phyloP scores from a whole-genome alignment of 2,797 vertebrate species.

The Rhadinocentrus ornatus region DNA sequence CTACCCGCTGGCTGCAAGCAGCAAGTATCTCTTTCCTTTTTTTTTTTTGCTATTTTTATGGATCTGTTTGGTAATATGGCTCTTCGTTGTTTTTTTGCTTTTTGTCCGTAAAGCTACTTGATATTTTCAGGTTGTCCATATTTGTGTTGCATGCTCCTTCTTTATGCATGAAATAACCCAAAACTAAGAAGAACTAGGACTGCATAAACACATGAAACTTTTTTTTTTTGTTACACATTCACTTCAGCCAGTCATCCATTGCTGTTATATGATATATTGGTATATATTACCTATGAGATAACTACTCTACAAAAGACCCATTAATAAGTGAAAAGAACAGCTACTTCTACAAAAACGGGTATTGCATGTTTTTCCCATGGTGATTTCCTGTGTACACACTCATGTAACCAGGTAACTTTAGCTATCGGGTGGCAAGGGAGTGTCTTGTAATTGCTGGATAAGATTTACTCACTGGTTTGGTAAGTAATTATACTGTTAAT shows the following conservation, averaged over 20 bases:
- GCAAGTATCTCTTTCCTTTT: slow-evolving; percentile 9
- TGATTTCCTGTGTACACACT: slow-evolving; percentile 25
- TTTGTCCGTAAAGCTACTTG: not conserved
- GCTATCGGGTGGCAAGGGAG: slow-evolving; percentile 61
- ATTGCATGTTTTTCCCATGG: slow-evolving; percentile 64
- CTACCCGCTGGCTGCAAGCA: slow-evolving; percentile 41
- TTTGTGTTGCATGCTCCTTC: not conserved
- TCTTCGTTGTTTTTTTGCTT: not conserved
- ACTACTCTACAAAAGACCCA: slow-evolving; percentile 58
- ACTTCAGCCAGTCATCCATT: slow-evolving; percentile 48
- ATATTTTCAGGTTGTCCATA: not conserved
- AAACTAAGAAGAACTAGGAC: not conserved
- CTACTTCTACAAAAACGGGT: slow-evolving; percentile 43
- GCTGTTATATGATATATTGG: slow-evolving; percentile 34
- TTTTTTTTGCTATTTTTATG: slow-evolving; percentile 4
- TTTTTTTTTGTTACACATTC: slow-evolving; percentile 46
- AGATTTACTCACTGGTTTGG: slow-evolving; percentile 36
- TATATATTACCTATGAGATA: slow-evolving; percentile 59
- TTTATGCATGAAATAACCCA: slow-evolving; percentile 3
- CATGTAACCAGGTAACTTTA: slow-evolving; percentile 30
- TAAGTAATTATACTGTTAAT: slow-evolving; percentile 8
- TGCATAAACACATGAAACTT: slow-evolving; percentile 34
- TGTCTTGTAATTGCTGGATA: slow-evolving; percentile 40
- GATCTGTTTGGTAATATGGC: slow-evolving; percentile 8
- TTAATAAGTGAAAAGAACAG: slow-evolving; percentile 56